Conservation (phyloP, 2,113 vertebrate genomes). For the Chauna torquata region DNA sequence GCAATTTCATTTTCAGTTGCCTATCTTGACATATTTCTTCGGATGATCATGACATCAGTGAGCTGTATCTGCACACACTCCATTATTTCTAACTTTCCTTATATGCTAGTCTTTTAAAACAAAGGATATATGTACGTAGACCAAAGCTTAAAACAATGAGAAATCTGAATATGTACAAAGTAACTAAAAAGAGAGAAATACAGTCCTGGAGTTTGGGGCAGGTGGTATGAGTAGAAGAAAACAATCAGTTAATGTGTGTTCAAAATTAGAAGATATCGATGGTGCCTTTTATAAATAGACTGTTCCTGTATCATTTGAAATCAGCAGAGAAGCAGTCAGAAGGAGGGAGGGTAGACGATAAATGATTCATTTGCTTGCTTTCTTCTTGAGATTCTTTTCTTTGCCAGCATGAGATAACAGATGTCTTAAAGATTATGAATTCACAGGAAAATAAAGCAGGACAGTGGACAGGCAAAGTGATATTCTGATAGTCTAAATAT, state of each 20-base stretch:
- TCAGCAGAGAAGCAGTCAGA: not conserved
- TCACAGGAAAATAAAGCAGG: not conserved
- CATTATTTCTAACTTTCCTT: not conserved
- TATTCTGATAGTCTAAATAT: slow-evolving; percentile 15
- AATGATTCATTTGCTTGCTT: slow-evolving; percentile 48
- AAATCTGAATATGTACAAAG: not conserved
- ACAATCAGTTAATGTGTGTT: not conserved
- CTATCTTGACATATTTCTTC: not conserved
- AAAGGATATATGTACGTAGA: not conserved
- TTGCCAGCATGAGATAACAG: slow-evolving; percentile 27
- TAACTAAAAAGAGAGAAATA: not conserved
- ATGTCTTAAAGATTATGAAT: slow-evolving; percentile 26
- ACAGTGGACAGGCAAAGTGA: not conserved
- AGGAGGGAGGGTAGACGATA: slow-evolving; percentile 32
- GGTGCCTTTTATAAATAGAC: not conserved
- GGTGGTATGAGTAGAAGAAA: not conserved
- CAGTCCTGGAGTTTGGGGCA: not conserved
- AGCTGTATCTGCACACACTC: not conserved
- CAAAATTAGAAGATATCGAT: not conserved
- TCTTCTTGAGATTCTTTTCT: slow-evolving; percentile 11
- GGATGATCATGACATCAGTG: not conserved
- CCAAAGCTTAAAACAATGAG: not conserved
- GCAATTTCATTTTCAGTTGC: not conserved
- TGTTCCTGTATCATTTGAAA: not conserved
- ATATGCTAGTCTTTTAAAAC: not conserved